These are phyloP conservation scores for Acleris cristana DNA, from an alignment of 2,888 invertebrate species.

Conservation along the genomic window DNA sequence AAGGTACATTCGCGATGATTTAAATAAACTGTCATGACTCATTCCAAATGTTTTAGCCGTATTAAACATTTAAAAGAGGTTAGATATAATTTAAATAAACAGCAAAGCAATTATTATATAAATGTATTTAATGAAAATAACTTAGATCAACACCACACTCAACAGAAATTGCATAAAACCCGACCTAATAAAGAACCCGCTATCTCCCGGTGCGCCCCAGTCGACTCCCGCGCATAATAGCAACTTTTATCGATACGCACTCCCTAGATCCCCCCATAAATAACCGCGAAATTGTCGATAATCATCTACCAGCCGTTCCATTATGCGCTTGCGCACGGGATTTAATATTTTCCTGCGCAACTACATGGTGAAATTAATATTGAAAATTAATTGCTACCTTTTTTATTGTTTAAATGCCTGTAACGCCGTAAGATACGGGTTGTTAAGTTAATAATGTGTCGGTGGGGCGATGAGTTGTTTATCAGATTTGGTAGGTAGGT, in stretches of 20 bases:
- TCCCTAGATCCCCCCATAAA: conserved; percentile 36
- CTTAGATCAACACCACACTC: too few species aligned
- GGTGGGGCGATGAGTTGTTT: neutral
- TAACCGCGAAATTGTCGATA: conserved; percentile 37
- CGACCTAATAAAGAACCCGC: neutral
- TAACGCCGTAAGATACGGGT: neutral
- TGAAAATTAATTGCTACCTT: neutral
- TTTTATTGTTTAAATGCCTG: conserved; percentile 5
- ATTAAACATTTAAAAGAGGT: too few species aligned
- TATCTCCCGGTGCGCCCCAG: conserved; percentile 37
- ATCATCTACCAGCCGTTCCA: conserved; percentile 35
- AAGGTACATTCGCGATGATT: too few species aligned
- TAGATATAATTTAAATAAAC: too few species aligned
- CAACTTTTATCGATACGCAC: conserved; percentile 66
- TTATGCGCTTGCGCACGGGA: conserved; percentile 27
- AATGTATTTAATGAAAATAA: too few species aligned
- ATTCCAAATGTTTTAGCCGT: too few species aligned
- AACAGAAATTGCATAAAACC: neutral
- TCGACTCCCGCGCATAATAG: conserved; percentile 57
- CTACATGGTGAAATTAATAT: conserved; percentile 34
- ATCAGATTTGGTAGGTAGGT: too few species aligned
- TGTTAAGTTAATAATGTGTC: neutral
- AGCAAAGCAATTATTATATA: too few species aligned
- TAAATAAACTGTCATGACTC: too few species aligned
- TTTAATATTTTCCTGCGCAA: conserved; percentile 31